Evolutionary conservation across 2,113 vertebrate genomes (phyloP), one percentile per base, ranked within the genome.

Genomic region (Anas platyrhynchos): DNA sequence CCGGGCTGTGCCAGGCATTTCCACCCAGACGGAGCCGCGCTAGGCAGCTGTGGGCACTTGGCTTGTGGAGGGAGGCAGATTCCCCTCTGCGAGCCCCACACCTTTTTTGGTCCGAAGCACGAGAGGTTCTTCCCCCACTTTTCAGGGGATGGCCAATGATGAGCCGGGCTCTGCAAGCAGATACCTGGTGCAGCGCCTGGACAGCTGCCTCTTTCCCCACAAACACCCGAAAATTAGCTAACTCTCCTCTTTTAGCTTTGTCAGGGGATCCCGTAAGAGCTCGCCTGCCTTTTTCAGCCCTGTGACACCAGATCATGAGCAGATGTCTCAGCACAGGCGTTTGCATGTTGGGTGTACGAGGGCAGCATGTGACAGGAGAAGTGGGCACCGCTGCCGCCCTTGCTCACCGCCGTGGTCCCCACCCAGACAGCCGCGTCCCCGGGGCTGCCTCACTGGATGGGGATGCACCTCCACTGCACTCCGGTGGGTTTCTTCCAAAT

Each of bases 51-150:
- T 66, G 93, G 91, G 78, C 27, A 2, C 74, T 85, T 36, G 16
- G 89, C 63, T 1, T 55, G 75, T 22, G 81, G 9, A 18, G 27
- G 23, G 32, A 91, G 78, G 71, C 92, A 58, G 88, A 88, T 96
- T 90, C 73, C 91, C 94, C 91, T 92, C 85, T 87, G 89, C 91
- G 78, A 89, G 87, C 94, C 93, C 96, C 81, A 55, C 43, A 16
- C 94, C 89, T 92, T 87, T 96, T 94, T 96, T 96, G 93, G 94
- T 96, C 76, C 79, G 77, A 2, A 94, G 87, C 46, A 43, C 83
- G 63, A 88, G 65, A 93, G 52, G 86, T 88, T 81, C 90, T 81
- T 93, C 58, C 80, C 43, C 0, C 1, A 43, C 68, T 74, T 83
- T 32, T 77, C 56, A 25, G 55, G 50, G 44, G 26, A 22, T 52